Percentiles rank a stretch among this genome's conserved stretches.
phyloP scores from a whole-genome alignment of 2,888 invertebrate genomes.

The Clanis bilineata region DNA sequence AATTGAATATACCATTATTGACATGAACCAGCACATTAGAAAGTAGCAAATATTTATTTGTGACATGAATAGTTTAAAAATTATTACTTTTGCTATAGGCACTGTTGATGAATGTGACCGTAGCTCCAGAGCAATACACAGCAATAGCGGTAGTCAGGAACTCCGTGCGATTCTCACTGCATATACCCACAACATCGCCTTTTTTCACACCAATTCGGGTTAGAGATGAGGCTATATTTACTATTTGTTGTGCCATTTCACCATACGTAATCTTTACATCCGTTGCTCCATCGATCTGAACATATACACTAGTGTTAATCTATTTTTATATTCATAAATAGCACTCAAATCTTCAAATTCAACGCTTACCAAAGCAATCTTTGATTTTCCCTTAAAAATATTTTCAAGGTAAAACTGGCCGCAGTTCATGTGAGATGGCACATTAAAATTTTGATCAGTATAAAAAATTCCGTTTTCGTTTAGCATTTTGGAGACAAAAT shows the following conservation, averaged over 20 bases:
- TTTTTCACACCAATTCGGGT: conserved; percentile 37
- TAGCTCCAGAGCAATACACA: conserved; percentile 44
- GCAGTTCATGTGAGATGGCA: conserved; percentile 19
- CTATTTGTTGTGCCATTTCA: conserved; percentile 45
- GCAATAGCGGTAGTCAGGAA: conserved; percentile 43
- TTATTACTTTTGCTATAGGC: conserved; percentile 50
- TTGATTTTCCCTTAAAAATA: neutral
- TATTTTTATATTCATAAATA: neutral
- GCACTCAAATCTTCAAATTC: neutral
- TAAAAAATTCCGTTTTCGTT: conserved; percentile 2
- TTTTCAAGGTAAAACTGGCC: conserved; percentile 1
- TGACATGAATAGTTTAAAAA: neutral
- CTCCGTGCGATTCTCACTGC: conserved; percentile 55
- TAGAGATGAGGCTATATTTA: conserved; percentile 43
- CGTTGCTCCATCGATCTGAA: conserved; percentile 48
- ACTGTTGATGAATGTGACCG: conserved; percentile 46
- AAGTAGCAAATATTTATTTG: neutral
- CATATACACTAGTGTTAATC: neutral
- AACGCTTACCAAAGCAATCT: conserved; percentile 1
- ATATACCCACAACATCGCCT: conserved; percentile 50
- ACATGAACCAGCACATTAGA: neutral
- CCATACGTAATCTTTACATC: conserved; percentile 41
- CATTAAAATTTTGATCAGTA: conserved; percentile 4
- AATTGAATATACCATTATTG: neutral
- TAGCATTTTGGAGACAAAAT: neutral